phyloP scores from a whole-genome alignment of 2,113 vertebrate genomes.

The rat (Rattus norvegicus) region DNA sequence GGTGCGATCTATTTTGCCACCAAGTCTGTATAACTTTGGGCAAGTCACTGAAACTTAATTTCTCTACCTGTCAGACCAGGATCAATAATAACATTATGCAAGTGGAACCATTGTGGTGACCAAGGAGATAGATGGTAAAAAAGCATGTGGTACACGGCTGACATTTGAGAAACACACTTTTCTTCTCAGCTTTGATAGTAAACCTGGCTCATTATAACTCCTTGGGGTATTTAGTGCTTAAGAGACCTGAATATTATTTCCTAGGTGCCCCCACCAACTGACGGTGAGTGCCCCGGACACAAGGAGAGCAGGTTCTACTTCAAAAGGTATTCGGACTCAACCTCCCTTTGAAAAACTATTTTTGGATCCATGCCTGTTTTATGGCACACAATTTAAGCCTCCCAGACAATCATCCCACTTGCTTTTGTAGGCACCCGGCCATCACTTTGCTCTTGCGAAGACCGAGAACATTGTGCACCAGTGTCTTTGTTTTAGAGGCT shows the following conservation, averaged over 20 bases:
- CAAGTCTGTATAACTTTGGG: background rate
- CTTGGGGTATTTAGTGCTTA: background rate
- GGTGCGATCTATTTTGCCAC: background rate
- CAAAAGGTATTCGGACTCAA: conserved; percentile 4
- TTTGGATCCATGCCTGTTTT: conserved; percentile 21
- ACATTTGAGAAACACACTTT: conserved; percentile 28
- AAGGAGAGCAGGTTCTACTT: background rate
- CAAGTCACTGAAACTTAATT: background rate
- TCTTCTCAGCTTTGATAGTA: background rate
- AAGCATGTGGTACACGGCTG: background rate
- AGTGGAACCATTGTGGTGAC: background rate
- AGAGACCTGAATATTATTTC: conserved; percentile 36
- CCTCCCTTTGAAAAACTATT: background rate
- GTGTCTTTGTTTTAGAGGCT: conserved; percentile 41
- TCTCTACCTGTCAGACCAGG: conserved; percentile 41
- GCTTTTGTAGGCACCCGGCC: background rate
- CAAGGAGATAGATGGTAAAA: conserved; percentile 1
- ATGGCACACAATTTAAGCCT: background rate
- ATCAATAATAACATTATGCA: background rate
- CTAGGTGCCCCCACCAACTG: background rate
- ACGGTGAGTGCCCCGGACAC: background rate
- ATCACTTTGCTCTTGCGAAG: conserved; percentile 32
- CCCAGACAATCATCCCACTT: conserved; percentile 19
- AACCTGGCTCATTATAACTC: background rate
- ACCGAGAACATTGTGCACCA: background rate